Evolutionary conservation across 1,140 invertebrate genomes (phyloP).

Genomic region (Drosophila nikananu): DNA sequence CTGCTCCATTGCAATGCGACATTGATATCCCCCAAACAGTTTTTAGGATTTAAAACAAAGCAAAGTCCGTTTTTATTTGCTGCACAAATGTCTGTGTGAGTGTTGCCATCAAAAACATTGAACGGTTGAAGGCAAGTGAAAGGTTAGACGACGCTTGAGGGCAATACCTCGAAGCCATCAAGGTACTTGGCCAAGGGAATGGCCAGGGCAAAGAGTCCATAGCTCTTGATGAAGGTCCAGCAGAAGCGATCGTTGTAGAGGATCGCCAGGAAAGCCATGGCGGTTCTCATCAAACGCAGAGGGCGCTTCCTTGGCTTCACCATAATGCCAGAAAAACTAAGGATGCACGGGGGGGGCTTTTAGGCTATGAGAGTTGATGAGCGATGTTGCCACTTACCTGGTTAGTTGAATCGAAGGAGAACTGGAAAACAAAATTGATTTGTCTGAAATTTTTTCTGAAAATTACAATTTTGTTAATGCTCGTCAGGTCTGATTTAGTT

Average conservation of each 20-base stretch:
- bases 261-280: conserved; percentile 1
- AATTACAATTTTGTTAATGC: neutral
- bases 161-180: conserved; percentile 7
- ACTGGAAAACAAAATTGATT: neutral
- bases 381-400: neutral
- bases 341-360: too few species aligned
- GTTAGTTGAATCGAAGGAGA: neutral
- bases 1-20: too few species aligned
- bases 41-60: neutral
- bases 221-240: conserved; percentile 59
- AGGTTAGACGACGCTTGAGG: neutral
- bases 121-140: too few species aligned
- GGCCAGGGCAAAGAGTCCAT: conserved; percentile 43
- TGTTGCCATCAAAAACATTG: neutral
- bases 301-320: conserved; percentile 12
- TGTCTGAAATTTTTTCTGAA: too few species aligned
- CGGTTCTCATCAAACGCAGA: neutral
- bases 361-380: neutral
- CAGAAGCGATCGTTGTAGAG: conserved; percentile 53
- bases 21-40: neutral
- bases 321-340: neutral
- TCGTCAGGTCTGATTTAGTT: neutral
- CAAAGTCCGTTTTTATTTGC: neutral
- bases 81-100: neutral
- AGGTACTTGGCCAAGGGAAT: conserved; percentile 34